A percentile compares a stretch with the other conserved stretches of the same genome.
phyloP scores from a whole-genome alignment of 1,140 invertebrate genomes.

The Teleogryllus occipitalis region DNA sequence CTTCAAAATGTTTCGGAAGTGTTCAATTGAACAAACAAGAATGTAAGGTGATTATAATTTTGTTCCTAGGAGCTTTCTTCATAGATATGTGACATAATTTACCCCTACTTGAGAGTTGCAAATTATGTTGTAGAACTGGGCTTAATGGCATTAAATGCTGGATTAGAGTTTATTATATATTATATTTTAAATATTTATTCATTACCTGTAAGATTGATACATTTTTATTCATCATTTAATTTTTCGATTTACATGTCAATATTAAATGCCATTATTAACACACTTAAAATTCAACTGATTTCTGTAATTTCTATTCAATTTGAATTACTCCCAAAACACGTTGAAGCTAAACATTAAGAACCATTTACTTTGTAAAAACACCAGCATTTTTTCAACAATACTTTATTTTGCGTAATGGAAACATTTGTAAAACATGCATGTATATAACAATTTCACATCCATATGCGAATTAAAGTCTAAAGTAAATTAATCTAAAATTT shows the following conservation, averaged over 20 bases:
- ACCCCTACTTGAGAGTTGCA: background rate
- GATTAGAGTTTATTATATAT: background rate
- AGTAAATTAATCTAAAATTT: background rate
- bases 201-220: too few relatives aligned
- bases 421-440: background rate
- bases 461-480: background rate
- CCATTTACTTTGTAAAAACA: background rate
- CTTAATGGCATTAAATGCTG: background rate
- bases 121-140: background rate
- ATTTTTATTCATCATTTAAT: too few relatives aligned
- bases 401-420: background rate
- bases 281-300: too few relatives aligned
- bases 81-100: background rate
- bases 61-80: too few relatives aligned
- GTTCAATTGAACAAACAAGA: background rate
- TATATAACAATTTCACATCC: background rate
- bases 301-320: background rate
- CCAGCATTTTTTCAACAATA: background rate
- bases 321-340: background rate
- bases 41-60: background rate
- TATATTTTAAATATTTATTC: too few relatives aligned
- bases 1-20: conserved; percentile 4
- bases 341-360: background rate
- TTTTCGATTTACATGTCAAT: too few relatives aligned
- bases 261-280: too few relatives aligned